phyloP scores from a whole-genome alignment of 2,113 vertebrate genomes.

The Triplophysa rosa region DNA sequence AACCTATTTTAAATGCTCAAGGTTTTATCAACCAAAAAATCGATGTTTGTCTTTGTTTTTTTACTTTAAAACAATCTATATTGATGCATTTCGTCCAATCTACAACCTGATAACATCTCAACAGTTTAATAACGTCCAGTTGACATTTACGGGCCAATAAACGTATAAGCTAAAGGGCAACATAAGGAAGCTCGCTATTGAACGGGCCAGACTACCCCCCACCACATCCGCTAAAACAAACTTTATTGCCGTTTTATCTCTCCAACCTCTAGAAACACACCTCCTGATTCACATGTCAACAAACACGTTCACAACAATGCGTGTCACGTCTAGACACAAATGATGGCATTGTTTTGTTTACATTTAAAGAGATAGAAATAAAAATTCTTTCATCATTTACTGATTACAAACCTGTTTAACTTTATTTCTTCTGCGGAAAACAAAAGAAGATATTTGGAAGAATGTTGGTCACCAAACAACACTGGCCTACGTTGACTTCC shows the following conservation, averaged over 20 bases:
- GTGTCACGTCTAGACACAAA: not conserved
- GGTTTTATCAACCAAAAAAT: too few relatives aligned
- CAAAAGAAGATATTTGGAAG: too few relatives aligned
- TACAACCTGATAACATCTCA: not conserved
- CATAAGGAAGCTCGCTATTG: slow-evolving; percentile 12
- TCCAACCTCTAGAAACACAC: slow-evolving; percentile 35
- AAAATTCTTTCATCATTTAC: too few relatives aligned
- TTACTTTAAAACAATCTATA: not conserved
- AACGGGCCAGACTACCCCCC: slow-evolving; percentile 47
- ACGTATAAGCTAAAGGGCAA: slow-evolving; percentile 36
- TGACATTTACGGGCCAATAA: slow-evolving; percentile 49
- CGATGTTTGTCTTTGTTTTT: too few relatives aligned
- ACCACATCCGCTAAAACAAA: slow-evolving; percentile 48
- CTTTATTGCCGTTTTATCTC: slow-evolving; percentile 60
- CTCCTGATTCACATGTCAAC: not conserved
- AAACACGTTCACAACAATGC: too few relatives aligned
- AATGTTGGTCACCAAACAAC: too few relatives aligned
- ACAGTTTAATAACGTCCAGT: not conserved
- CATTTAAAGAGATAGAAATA: too few relatives aligned
- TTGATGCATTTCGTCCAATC: not conserved
- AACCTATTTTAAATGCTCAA: too few relatives aligned
- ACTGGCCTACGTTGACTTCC: too few relatives aligned
- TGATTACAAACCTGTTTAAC: too few relatives aligned
- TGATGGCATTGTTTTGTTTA: not conserved
- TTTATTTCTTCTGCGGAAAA: too few relatives aligned